Evolutionary conservation across 2,888 invertebrate species (phyloP).

Genomic region (Thymelicus lineola): DNA sequence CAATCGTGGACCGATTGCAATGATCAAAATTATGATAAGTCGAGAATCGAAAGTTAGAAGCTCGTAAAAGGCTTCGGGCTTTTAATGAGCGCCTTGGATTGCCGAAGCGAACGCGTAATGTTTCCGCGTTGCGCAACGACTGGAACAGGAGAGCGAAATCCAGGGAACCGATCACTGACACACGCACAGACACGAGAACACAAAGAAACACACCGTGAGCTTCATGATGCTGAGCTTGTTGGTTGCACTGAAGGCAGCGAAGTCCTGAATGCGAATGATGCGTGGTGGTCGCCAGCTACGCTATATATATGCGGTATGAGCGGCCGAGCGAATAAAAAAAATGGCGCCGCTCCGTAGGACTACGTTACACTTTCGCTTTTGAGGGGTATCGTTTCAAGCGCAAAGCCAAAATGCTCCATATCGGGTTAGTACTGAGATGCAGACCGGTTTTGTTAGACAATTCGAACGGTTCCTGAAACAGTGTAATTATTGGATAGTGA

Average conservation of each 20-base stretch:
- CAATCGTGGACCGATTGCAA: slow-evolving; percentile 23
- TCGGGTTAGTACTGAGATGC: slow-evolving; percentile 47
- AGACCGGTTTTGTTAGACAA: slow-evolving; percentile 48
- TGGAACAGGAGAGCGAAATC: slow-evolving; percentile 54
- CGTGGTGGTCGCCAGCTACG: slow-evolving; percentile 70
- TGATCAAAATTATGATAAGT: slow-evolving; percentile 26
- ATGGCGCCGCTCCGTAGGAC: slow-evolving; percentile 75
- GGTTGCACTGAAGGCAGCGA: slow-evolving; percentile 84
- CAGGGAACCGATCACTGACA: slow-evolving; percentile 46
- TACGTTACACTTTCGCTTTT: slow-evolving; percentile 83
- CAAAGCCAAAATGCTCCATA: slow-evolving; percentile 72
- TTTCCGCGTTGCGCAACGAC: slow-evolving; percentile 68
- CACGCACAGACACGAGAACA: slow-evolving; percentile 41
- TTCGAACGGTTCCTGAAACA: slow-evolving; percentile 48
- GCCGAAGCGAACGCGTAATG: slow-evolving; percentile 53
- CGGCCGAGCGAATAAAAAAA: slow-evolving; percentile 81
- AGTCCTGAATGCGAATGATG: slow-evolving; percentile 85
- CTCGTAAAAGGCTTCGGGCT: slow-evolving; percentile 35
- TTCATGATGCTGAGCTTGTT: slow-evolving; percentile 82
- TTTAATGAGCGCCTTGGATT: slow-evolving; percentile 34
- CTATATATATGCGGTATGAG: slow-evolving; percentile 81
- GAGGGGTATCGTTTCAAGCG: slow-evolving; percentile 67
- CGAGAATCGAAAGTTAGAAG: slow-evolving; percentile 21
- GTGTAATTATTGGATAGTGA: slow-evolving; percentile 29
- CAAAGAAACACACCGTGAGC: slow-evolving; percentile 77